Evolutionary conservation across 2,113 vertebrate genomes (phyloP).

Genomic region (Ceyx melanurus): DNA sequence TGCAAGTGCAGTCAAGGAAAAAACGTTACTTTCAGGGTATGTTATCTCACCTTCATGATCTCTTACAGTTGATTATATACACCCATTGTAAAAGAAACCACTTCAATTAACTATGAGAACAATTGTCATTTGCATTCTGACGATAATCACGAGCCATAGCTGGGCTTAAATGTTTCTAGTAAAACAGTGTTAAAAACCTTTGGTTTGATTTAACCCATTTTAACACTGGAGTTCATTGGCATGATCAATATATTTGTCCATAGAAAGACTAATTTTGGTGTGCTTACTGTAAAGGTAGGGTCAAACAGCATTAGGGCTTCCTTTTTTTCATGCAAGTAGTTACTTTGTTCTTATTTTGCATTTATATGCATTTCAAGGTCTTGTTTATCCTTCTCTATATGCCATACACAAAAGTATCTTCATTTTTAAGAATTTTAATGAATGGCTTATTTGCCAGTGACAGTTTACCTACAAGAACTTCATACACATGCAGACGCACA

Average conservation of each 20-base stretch:
- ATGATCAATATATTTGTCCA: not conserved
- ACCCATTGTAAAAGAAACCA: constrained; percentile 74
- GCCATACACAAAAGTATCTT: not conserved
- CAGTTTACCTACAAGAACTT: not conserved
- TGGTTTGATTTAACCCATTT: constrained; percentile 57
- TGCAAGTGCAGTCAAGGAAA: constrained; percentile 60
- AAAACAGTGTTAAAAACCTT: constrained; percentile 56
- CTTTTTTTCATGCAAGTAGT: not conserved
- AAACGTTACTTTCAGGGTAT: constrained; percentile 73
- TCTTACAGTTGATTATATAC: constrained; percentile 71
- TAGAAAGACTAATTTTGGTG: not conserved
- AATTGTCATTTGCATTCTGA: constrained; percentile 76
- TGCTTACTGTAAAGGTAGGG: not conserved
- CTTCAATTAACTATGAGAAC: constrained; percentile 77
- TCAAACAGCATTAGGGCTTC: not conserved
- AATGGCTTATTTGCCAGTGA: not conserved
- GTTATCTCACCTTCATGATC: constrained; percentile 77
- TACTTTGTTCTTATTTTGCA: not conserved
- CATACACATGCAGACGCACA: not conserved
- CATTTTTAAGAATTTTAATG: not conserved
- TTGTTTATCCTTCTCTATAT: not conserved
- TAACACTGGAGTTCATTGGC: constrained; percentile 11
- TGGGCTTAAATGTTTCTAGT: constrained; percentile 60
- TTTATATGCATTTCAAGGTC: not conserved
- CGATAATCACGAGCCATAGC: constrained; percentile 60